Percentiles rank a stretch among this genome's conserved stretches.
These are phyloP conservation scores for Choristoneura rosaceana DNA, from an alignment of 2,888 invertebrate genomes.

Conservation along the genomic window DNA sequence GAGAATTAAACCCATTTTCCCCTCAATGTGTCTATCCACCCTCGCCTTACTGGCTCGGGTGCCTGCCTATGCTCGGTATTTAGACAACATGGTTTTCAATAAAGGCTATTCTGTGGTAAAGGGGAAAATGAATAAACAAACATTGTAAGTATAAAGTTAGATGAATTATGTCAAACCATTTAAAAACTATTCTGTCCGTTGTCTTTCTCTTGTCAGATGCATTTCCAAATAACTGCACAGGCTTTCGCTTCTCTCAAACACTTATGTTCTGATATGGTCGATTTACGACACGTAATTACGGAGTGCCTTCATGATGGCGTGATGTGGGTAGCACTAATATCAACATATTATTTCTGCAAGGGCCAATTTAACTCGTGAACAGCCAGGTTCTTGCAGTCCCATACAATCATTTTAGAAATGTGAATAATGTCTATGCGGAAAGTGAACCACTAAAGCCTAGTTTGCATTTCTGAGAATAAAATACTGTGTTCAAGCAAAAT, in stretches of 20 bases:
- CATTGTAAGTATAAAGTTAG: neutral
- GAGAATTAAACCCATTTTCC: too few species aligned
- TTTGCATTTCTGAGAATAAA: neutral
- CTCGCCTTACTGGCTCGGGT: too few species aligned
- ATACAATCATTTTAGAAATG: slow-evolving; percentile 13
- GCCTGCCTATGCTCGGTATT: too few species aligned
- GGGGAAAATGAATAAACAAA: neutral
- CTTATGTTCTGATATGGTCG: slow-evolving; percentile 55
- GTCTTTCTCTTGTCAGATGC: slow-evolving; percentile 48
- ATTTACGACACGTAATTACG: slow-evolving; percentile 73
- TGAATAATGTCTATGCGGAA: neutral
- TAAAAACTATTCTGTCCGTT: slow-evolving; percentile 33
- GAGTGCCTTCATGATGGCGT: slow-evolving; percentile 51
- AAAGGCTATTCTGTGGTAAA: too few species aligned
- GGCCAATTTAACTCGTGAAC: slow-evolving; percentile 30
- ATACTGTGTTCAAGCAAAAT: neutral
- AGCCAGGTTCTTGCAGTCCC: slow-evolving; percentile 13
- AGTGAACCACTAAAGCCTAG: neutral
- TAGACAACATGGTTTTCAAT: too few species aligned
- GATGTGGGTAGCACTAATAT: slow-evolving; percentile 38
- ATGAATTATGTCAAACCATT: neutral
- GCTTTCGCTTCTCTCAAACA: slow-evolving; percentile 52
- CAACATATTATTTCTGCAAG: slow-evolving; percentile 35
- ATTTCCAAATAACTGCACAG: slow-evolving; percentile 53
- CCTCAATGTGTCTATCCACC: too few species aligned